Evolutionary conservation across 2,797 vertebrate genomes (phyloP), one percentile per base, ranked within the genome.

Genomic region (Pagetopsis macropterus): DNA sequence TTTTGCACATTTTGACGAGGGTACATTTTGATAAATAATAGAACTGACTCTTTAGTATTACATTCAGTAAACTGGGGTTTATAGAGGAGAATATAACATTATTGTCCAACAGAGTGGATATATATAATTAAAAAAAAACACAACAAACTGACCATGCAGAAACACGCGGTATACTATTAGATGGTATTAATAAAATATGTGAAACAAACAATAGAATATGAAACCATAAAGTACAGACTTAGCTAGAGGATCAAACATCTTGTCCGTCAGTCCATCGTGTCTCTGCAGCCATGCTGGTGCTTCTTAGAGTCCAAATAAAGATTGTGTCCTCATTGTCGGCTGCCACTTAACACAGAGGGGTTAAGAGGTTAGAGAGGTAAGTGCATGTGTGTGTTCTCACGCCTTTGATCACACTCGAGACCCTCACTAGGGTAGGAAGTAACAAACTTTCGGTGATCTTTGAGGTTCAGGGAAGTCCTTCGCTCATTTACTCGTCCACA

Each of bases 401-500:
- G 45, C 65, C 91, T 92, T 92, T 92, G 90, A 92, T 93, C 88
- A 76, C 65, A 19, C 17, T 13, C 49, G 15, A 76, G 78, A 79
- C 75, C 69, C 82, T 78, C 85, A 77, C 75, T 23, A 73, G 68
- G 70, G 71, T 85, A 89, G 91, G 91, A 92, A 91, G 88, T 91
- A 87, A 90, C 89, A 88, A 83, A 55, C 85, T 1, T 44, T 56
- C 48, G 48, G 84, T 87, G 88, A 90, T 85, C 88, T 90, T 81
- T 85, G 37, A 79, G 78, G 73, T 79, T 87, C 81, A 82, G 69
- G 68, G 78, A 49, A 85, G 81, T 68, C 71, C 65, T 77, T 49
- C 72, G 48, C 80, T 88, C 14, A 9, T 90, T 86, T 76, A 70
- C n/a, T 73, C 4, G 4, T 14, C 11, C 69, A 64, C 82, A 77